These are phyloP conservation scores for Thecophora atra DNA, from an alignment of 2,888 invertebrate genomes.

Conservation along the genomic window DNA sequence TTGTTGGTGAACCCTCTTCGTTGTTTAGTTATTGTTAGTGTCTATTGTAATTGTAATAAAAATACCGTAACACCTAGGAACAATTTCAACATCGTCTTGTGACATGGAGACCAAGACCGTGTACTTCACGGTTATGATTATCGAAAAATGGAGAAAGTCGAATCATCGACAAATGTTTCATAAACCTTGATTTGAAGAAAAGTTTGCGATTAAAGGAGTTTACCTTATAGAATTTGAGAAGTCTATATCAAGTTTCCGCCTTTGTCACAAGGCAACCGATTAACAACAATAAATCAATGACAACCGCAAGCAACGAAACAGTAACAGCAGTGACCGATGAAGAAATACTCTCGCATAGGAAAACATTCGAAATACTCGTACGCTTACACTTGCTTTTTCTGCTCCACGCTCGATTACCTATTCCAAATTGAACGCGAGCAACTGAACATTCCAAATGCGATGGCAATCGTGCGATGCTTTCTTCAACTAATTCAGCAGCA, in stretches of 20 bases:
- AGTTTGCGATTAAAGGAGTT: too few relatives aligned
- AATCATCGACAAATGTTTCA: too few relatives aligned
- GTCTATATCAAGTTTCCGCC: too few relatives aligned
- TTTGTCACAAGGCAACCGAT: neutral
- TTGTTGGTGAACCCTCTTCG: neutral
- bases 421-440: slow-evolving; percentile 11
- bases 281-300: neutral
- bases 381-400: neutral
- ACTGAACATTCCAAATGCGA: slow-evolving; percentile 16
- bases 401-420: slow-evolving; percentile 19
- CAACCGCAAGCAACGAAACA: neutral
- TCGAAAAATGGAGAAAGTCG: neutral
- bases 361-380: neutral
- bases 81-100: neutral
- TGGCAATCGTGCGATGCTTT: neutral
- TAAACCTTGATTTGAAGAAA: too few relatives aligned
- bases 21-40: neutral
- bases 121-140: neutral
- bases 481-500: neutral
- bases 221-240: too few relatives aligned
- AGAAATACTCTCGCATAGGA: neutral
- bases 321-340: neutral
- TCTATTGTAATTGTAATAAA: neutral
- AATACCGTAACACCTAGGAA: neutral
- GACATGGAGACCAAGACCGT: too few relatives aligned